phyloP scores from a whole-genome alignment of 2,888 invertebrate genomes.

The Cheilosia impressa region DNA sequence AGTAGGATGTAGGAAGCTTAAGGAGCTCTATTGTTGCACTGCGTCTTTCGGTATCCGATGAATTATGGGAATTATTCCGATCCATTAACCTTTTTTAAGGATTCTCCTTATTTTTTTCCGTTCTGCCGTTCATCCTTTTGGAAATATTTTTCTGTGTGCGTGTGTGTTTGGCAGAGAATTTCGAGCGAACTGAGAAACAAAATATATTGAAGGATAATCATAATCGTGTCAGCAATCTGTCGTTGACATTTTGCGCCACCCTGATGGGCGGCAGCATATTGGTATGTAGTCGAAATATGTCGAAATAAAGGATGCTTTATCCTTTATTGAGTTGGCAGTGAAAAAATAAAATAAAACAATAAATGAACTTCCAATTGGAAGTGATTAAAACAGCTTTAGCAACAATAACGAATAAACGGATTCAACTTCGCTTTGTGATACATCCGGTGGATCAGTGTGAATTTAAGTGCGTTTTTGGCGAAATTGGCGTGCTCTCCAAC shows the following conservation, averaged over 20 bases:
- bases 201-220: constrained; percentile 49
- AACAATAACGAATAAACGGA: too few relatives aligned
- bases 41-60: constrained; percentile 60
- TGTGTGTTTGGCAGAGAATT: constrained; percentile 16
- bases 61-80: constrained; percentile 71
- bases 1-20: constrained; percentile 29
- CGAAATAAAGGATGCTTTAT: neutral
- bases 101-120: constrained; percentile 12
- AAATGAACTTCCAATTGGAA: neutral
- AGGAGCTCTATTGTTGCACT: constrained; percentile 45
- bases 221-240: constrained; percentile 59
- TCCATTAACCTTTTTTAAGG: constrained; percentile 69
- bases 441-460: neutral
- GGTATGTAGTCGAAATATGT: neutral
- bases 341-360: constrained; percentile 17
- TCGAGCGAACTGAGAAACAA: constrained; percentile 27
- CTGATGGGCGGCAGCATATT: neutral
- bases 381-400: constrained; percentile 15
- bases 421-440: too few relatives aligned
- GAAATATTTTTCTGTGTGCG: constrained; percentile 3
- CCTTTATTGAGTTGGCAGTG: constrained; percentile 5
- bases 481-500: too few relatives aligned
- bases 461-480: neutral
- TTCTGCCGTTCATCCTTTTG: constrained; percentile 8
- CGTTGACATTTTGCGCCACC: constrained; percentile 57